Evolutionary conservation across 2,888 invertebrate genomes (phyloP), one percentile per base, ranked within the genome.

Genomic region (Blomia tropicalis): DNA sequence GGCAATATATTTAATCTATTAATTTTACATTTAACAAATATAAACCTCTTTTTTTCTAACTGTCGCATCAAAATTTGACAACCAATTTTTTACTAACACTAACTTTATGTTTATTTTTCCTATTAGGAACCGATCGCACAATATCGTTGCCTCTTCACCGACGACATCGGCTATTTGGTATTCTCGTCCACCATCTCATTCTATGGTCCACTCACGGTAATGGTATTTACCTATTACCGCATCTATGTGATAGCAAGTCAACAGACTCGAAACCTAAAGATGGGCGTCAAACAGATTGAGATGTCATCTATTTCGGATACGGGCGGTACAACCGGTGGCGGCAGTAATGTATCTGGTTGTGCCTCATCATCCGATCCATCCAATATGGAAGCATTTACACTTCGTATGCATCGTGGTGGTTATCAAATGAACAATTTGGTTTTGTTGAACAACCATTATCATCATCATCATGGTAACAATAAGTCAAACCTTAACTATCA

Each of bases 101-200:
- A n/a, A n/a, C n/a, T n/a, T n/a, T n/a, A n/a, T n/a, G n/a, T n/a
- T n/a, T 58, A 5, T 59, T 4, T 44, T 32, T n/a, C 30, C 30
- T n/a, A 7, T 22, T 36, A 56, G 62, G 30, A 62, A 36, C 43
- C 54, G 4, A 5, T 31, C 2, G 43, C 36, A 54, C 81, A 82
- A 69, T 83, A 82, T 72, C 85, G 86, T 73, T 98, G 96, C 75
- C 85, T 87, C 59, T 98, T 98, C 75, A 96, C 96, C 66, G 92
- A 95, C 75, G 90, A 93, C 75, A 79, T 90, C 70, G 89, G 89
- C 65, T 98, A 98, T 75, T 80, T 98, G 68, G 86, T 95, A 73
- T 93, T 96, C 77, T 95, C 95, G 17, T 95, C 95, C 54, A 85
- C 91, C 67, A 90, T 98, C 71, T 95, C 95, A 23, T 98, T 98